These are phyloP conservation scores for Baryphthengus martii DNA, from an alignment of 2,113 vertebrate species.

Conservation along the genomic window DNA sequence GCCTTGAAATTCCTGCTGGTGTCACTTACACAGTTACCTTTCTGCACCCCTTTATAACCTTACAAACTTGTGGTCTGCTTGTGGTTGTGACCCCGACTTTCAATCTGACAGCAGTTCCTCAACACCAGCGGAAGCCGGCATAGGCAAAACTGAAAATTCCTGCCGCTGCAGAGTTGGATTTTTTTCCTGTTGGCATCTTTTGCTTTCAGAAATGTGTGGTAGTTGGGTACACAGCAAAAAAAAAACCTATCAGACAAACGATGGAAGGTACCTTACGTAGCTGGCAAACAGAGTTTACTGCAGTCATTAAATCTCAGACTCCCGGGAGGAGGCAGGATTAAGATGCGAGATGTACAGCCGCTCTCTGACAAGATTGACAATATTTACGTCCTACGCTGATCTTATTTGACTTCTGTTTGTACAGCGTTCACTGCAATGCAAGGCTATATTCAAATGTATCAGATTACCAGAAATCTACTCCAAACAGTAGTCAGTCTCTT, in stretches of 20 bases:
- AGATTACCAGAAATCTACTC: neutral
- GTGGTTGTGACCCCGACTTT: neutral
- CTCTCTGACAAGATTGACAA: neutral
- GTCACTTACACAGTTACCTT: neutral
- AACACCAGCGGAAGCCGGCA: neutral
- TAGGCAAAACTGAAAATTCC: neutral
- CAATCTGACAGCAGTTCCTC: neutral
- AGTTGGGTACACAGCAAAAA: neutral
- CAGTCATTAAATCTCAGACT: neutral
- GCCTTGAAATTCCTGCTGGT: neutral
- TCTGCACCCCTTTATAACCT: neutral
- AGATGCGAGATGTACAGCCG: neutral
- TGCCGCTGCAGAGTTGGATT: neutral
- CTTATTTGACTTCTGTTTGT: neutral
- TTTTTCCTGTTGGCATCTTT: neutral
- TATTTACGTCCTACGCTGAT: neutral
- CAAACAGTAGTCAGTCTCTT: neutral
- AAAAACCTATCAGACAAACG: neutral
- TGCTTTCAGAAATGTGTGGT: neutral
- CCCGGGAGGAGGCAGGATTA: neutral
- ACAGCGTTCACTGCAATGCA: neutral
- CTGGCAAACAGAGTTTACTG: neutral
- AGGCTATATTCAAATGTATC: neutral
- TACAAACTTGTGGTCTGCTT: neutral
- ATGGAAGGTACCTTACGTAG: neutral